Evolutionary conservation across 92 coral and sea anemone species (phyloP).

Genomic region (Heliopora coerulea): DNA sequence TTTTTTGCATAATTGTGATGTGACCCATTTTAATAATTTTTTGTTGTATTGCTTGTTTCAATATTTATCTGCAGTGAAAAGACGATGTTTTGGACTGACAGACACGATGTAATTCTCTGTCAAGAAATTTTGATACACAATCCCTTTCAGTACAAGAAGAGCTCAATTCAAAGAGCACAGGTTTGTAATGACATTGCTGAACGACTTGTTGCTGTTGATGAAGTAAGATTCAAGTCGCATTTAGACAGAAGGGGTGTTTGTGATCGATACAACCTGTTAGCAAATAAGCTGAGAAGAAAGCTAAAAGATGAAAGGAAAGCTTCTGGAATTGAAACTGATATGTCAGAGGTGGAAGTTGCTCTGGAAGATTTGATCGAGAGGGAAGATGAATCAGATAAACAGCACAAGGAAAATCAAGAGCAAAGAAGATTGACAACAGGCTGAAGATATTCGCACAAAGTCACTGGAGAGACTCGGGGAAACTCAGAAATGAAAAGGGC

Average conservation of each 20-base stretch:
- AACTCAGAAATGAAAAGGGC: too few relatives aligned
- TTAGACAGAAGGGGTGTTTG: conserved; percentile 47
- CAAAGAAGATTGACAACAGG: too few relatives aligned
- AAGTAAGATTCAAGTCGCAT: conserved; percentile 33
- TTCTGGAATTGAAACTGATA: conserved; percentile 44
- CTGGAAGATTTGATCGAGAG: conserved; percentile 37
- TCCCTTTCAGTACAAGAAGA: conserved; percentile 53
- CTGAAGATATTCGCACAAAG: too few relatives aligned
- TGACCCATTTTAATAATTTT: too few relatives aligned
- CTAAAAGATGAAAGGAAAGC: conserved; percentile 43
- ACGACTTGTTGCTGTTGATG: conserved; percentile 13
- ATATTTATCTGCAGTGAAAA: not conserved
- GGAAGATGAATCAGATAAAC: conserved; percentile 49
- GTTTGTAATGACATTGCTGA: conserved; percentile 45
- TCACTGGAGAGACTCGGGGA: too few relatives aligned
- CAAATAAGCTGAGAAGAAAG: conserved; percentile 28
- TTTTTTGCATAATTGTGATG: too few relatives aligned
- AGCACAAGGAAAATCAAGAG: too few relatives aligned
- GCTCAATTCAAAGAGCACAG: conserved; percentile 47
- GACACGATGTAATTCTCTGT: conserved; percentile 49
- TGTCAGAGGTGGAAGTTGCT: conserved; percentile 41
- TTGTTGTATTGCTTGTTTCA: too few relatives aligned
- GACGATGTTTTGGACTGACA: conserved; percentile 45
- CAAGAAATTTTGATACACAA: conserved; percentile 48
- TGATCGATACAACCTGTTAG: conserved; percentile 38